A percentile compares a stretch with the other conserved stretches of the same genome.
These are phyloP conservation scores for Exaiptasia diaphana DNA, from an alignment of 64 coral and sea anemone species.

Conservation along the genomic window DNA sequence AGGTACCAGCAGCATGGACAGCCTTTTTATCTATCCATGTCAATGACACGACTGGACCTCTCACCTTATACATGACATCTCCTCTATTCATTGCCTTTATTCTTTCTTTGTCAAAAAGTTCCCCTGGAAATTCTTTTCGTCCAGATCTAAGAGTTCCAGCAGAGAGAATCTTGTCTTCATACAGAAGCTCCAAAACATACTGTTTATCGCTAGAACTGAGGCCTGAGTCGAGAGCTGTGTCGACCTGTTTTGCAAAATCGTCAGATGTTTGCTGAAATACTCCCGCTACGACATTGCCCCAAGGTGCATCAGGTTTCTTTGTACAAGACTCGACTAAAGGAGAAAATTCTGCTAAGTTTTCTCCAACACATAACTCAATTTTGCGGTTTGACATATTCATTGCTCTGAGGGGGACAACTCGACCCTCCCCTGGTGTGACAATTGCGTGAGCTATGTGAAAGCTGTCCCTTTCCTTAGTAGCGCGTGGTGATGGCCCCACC, in stretches of 20 bases:
- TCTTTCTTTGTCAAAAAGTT: constrained; percentile 13
- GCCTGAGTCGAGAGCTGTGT: neutral
- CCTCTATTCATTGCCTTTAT: constrained; percentile 23
- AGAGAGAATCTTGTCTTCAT: neutral
- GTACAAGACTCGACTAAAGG: neutral
- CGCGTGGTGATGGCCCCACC: no score
- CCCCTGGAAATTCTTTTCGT: constrained; percentile 21
- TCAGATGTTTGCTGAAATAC: neutral
- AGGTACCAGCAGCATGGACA: constrained; percentile 28
- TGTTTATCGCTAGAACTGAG: neutral
- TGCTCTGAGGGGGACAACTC: neutral
- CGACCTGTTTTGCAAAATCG: no score
- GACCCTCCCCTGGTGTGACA: neutral
- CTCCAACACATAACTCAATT: neutral
- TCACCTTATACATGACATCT: constrained; percentile 1
- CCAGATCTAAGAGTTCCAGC: constrained; percentile 36
- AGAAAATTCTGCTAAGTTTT: neutral
- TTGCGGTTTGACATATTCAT: neutral
- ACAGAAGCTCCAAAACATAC: neutral
- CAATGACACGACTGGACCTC: constrained; percentile 13
- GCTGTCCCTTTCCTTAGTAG: neutral
- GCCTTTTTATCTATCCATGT: constrained; percentile 65
- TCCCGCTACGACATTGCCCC: neutral
- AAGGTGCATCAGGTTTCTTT: neutral
- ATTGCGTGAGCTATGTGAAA: neutral